phyloP scores from a whole-genome alignment of 2,888 invertebrate species.

The Prenolepis imparis region DNA sequence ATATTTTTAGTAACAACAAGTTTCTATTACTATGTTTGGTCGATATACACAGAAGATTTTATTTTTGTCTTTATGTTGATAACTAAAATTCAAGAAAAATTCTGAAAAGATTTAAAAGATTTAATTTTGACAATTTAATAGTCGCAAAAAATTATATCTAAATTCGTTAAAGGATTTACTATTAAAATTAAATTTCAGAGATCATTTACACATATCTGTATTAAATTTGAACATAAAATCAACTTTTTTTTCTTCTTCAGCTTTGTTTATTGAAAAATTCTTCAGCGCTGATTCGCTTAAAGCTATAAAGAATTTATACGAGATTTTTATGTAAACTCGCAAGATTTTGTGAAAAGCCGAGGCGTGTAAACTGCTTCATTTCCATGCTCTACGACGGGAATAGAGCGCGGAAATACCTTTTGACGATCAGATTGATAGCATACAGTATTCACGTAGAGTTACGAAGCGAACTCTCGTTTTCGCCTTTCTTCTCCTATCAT shows the following conservation, averaged over 20 bases:
- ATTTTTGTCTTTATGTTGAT: background rate
- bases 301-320: background rate
- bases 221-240: background rate
- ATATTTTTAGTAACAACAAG: constrained; percentile 21
- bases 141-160: background rate
- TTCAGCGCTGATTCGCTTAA: background rate
- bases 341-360: background rate
- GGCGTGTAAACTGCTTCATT: constrained; percentile 22
- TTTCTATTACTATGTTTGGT: background rate
- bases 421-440: constrained; percentile 80
- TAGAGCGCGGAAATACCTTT: constrained; percentile 68
- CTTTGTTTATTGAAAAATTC: background rate
- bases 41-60: background rate
- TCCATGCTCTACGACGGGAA: constrained; percentile 9
- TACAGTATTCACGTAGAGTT: constrained; percentile 72
- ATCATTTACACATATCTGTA: background rate
- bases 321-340: background rate
- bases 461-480: constrained; percentile 74
- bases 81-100: background rate
- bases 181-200: background rate
- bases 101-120: background rate
- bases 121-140: background rate
- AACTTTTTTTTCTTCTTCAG: background rate
- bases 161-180: background rate
- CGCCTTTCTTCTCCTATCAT: constrained; percentile 59